Evolutionary conservation across 2,113 vertebrate genomes (phyloP).

Genomic region (Thunnus maccoyii): DNA sequence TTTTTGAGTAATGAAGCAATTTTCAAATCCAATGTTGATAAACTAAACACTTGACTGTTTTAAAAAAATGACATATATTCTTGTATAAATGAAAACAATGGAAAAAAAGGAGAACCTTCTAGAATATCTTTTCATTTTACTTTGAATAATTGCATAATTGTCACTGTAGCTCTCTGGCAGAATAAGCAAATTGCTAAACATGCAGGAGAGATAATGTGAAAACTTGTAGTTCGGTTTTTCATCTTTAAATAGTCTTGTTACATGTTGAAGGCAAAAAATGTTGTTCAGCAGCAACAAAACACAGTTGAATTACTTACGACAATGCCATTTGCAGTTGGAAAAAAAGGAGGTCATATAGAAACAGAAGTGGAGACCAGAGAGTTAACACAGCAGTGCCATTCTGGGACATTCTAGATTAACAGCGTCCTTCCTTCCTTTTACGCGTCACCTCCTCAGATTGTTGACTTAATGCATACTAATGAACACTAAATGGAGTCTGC

Average conservation of each 20-base stretch:
- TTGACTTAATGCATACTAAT: constrained; percentile 59
- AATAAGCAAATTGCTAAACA: neutral
- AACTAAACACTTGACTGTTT: neutral
- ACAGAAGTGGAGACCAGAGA: constrained; percentile 11
- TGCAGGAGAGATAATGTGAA: neutral
- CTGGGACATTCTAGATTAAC: constrained; percentile 25
- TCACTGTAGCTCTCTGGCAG: neutral
- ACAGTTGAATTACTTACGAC: neutral
- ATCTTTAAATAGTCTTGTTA: neutral
- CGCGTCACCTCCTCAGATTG: constrained; percentile 40
- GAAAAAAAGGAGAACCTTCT: neutral
- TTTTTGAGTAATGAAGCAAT: constrained; percentile 5
- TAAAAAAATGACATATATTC: neutral
- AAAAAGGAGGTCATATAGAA: neutral
- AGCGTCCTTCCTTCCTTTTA: constrained; percentile 22
- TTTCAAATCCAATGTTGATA: neutral
- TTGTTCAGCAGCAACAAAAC: neutral
- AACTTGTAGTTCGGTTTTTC: no score
- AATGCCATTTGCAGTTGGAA: neutral
- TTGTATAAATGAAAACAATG: neutral
- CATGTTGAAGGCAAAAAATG: neutral
- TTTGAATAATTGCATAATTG: neutral
- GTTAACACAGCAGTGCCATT: constrained; percentile 3
- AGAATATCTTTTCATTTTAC: neutral
- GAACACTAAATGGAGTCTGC: constrained; percentile 40